Conservation (phyloP, 2,888 invertebrate species). For the Malachius bipustulatus region DNA sequence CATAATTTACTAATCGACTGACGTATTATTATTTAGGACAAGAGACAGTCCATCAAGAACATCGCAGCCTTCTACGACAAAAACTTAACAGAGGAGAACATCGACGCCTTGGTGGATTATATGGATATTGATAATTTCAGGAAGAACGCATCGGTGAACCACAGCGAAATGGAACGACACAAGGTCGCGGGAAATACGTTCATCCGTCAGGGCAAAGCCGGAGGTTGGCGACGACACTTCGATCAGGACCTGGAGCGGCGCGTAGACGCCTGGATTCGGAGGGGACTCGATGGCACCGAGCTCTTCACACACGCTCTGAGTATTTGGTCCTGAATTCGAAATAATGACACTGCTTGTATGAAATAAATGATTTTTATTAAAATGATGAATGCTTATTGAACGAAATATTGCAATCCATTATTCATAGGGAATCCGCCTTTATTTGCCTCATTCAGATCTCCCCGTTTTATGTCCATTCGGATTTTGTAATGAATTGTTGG, state of each 20-base stretch:
- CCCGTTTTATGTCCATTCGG: no score
- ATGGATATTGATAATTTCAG: conserved; percentile 69
- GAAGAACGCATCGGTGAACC: conserved; percentile 65
- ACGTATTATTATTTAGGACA: conserved; percentile 39
- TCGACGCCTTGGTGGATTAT: conserved; percentile 51
- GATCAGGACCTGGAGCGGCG: conserved; percentile 1
- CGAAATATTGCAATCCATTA: no score
- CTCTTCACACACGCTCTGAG: no score
- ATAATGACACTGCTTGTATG: no score
- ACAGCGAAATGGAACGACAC: conserved; percentile 18
- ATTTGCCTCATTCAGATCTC: no score
- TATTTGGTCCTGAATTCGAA: no score
- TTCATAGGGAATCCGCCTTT: no score
- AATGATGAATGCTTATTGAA: no score
- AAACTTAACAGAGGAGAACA: conserved; percentile 42
- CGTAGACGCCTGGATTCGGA: neutral
- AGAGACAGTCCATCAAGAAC: conserved; percentile 42
- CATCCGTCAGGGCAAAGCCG: conserved; percentile 10
- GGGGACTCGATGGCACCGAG: neutral
- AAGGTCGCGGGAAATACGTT: conserved; percentile 8
- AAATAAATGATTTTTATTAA: no score
- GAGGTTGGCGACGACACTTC: conserved; percentile 9
- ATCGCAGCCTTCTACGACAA: conserved; percentile 51
- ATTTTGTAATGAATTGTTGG: no score
- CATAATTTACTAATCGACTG: no score